A percentile compares a stretch with the other conserved stretches of the same genome.
phyloP scores from a whole-genome alignment of 2,113 vertebrate species.

The Microcebus murinus region DNA sequence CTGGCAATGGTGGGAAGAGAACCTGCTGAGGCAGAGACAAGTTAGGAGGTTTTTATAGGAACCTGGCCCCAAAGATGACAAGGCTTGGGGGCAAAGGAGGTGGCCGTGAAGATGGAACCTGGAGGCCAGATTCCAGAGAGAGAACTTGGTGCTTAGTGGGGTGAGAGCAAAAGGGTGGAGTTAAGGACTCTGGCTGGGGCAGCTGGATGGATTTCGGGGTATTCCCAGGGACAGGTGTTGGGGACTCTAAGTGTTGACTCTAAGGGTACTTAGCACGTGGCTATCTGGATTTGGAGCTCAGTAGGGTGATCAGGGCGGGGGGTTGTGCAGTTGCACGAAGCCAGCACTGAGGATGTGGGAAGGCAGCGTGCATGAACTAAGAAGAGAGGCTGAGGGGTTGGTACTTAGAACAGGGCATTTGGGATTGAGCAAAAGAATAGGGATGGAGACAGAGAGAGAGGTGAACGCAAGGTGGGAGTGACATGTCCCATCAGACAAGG shows the following conservation, averaged over 20 bases:
- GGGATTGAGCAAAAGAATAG: not conserved
- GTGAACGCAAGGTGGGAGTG: no score
- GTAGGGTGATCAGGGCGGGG: not conserved
- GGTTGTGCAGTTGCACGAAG: accelerated
- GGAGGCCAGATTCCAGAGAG: not conserved
- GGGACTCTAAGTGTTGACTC: not conserved
- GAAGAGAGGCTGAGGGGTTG: not conserved
- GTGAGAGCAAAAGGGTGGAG: accelerated
- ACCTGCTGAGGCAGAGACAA: not conserved
- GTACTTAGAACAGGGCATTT: not conserved
- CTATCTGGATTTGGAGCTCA: not conserved
- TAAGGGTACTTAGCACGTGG: not conserved
- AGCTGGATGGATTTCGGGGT: not conserved
- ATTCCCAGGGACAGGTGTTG: not conserved
- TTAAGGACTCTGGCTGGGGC: not conserved
- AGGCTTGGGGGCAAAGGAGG: not conserved
- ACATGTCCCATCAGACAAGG: not conserved
- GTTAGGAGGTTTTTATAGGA: not conserved
- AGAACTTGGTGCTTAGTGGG: not conserved
- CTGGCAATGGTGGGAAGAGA: not conserved
- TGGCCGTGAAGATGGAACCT: not conserved
- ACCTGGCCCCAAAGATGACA: not conserved
- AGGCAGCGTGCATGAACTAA: not conserved
- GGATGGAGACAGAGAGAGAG: not conserved
- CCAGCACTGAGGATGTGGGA: not conserved